These are phyloP conservation scores for Galeruca laticollis DNA, from an alignment of 2,888 invertebrate genomes.

Conservation along the genomic window DNA sequence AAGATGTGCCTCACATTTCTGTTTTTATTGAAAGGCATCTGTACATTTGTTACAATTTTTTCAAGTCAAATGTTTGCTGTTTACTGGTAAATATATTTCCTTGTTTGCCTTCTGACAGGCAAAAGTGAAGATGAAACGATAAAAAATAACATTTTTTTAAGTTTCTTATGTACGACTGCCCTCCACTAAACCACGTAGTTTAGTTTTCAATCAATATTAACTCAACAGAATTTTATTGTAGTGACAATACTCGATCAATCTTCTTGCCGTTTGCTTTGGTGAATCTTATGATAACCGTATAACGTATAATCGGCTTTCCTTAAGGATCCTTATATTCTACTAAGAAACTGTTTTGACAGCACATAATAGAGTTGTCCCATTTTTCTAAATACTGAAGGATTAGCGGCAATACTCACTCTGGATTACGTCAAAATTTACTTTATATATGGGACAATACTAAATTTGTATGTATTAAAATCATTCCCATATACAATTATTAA, in stretches of 20 bases:
- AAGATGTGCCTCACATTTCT: too few relatives aligned
- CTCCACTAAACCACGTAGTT: conserved; percentile 26
- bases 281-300: conserved; percentile 35
- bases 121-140: conserved; percentile 12
- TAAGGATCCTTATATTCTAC: conserved; percentile 20
- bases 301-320: conserved; percentile 36
- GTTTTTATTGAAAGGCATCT: too few relatives aligned
- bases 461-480: too few relatives aligned
- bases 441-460: neutral
- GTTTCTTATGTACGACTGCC: conserved; percentile 20
- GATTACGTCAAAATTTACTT: neutral
- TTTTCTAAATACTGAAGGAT: conserved; percentile 19
- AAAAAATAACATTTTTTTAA: conserved; percentile 24
- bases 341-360: conserved; percentile 33
- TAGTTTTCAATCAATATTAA: conserved; percentile 36
- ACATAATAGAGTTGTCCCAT: conserved; percentile 25
- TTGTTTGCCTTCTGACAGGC: neutral
- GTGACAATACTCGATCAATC: conserved; percentile 36
- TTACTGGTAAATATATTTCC: neutral
- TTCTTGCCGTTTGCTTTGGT: conserved; percentile 31
- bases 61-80: neutral
- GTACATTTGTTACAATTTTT: neutral
- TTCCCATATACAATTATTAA: too few relatives aligned
- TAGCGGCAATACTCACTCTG: neutral
- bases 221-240: conserved; percentile 31